phyloP scores from a whole-genome alignment of 1,140 invertebrate species.

The Drosophila funebris region DNA sequence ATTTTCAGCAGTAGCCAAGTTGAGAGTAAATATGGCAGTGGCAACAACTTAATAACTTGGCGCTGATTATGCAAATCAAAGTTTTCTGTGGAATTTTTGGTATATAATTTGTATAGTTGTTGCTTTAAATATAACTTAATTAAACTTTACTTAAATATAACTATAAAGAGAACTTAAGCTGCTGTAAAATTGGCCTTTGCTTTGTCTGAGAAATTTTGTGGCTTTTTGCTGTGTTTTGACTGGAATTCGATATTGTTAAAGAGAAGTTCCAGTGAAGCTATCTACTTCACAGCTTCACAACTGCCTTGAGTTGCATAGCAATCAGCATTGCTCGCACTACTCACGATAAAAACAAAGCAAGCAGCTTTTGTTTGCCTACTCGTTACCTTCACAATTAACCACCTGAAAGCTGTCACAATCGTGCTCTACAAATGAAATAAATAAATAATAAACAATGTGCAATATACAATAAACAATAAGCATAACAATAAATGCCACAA shows the following conservation, averaged over 20 bases:
- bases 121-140: no score
- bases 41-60: neutral
- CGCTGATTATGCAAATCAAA: neutral
- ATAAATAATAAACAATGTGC: slow-evolving; percentile 57
- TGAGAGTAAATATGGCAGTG: neutral
- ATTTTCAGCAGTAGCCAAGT: neutral
- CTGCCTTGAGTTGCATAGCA: neutral
- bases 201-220: no score
- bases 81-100: neutral
- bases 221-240: no score
- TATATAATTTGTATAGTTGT: no score
- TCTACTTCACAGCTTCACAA: neutral
- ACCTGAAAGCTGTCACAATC: slow-evolving; percentile 34
- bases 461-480: slow-evolving; percentile 69
- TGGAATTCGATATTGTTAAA: no score
- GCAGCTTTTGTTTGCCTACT: slow-evolving; percentile 32
- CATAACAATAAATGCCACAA: slow-evolving; percentile 70
- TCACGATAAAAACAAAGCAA: neutral
- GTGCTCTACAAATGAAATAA: slow-evolving; percentile 28
- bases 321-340: neutral
- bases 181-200: no score
- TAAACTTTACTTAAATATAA: no score
- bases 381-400: slow-evolving; percentile 42
- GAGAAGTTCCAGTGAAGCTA: no score
- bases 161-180: no score